Conservation (phyloP, 2,888 invertebrate genomes). For the Cabera pusaria region DNA sequence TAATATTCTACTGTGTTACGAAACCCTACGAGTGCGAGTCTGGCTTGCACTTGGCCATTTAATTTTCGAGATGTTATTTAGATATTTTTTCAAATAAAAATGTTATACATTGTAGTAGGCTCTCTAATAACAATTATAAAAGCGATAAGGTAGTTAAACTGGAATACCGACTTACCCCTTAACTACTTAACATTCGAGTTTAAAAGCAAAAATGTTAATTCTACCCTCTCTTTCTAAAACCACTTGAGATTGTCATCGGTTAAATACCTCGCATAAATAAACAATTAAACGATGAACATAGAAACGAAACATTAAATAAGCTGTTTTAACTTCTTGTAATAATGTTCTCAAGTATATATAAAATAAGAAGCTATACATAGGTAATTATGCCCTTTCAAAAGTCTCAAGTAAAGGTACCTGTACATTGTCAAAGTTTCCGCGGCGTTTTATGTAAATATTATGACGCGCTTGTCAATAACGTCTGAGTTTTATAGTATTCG, state of each 20-base stretch:
- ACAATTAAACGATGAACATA: too few species aligned
- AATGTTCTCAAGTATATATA: constrained; percentile 16
- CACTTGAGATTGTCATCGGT: constrained; percentile 9
- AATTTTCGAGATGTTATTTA: too few species aligned
- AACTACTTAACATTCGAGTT: too few species aligned
- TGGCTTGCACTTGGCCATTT: too few species aligned
- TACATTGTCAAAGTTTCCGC: constrained; percentile 9
- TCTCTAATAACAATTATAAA: too few species aligned
- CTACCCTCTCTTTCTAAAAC: background rate
- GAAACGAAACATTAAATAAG: constrained; percentile 10
- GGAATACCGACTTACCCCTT: too few species aligned
- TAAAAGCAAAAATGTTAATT: too few species aligned
- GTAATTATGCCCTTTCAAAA: constrained; percentile 12
- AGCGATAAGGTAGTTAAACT: too few species aligned
- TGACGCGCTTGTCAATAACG: constrained; percentile 7
- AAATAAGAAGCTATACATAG: constrained; percentile 20
- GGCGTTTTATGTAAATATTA: constrained; percentile 11
- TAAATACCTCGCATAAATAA: constrained; percentile 8
- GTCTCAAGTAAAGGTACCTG: constrained; percentile 4
- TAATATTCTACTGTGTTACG: too few species aligned
- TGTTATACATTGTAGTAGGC: too few species aligned
- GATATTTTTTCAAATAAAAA: too few species aligned
- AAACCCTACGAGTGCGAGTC: too few species aligned
- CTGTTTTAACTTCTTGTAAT: constrained; percentile 12
- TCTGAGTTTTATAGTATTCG: constrained; percentile 8